Percentiles rank a stretch among this genome's conserved stretches.
phyloP scores from a whole-genome alignment of 2,113 vertebrate species.

The Emberiza fucata region DNA sequence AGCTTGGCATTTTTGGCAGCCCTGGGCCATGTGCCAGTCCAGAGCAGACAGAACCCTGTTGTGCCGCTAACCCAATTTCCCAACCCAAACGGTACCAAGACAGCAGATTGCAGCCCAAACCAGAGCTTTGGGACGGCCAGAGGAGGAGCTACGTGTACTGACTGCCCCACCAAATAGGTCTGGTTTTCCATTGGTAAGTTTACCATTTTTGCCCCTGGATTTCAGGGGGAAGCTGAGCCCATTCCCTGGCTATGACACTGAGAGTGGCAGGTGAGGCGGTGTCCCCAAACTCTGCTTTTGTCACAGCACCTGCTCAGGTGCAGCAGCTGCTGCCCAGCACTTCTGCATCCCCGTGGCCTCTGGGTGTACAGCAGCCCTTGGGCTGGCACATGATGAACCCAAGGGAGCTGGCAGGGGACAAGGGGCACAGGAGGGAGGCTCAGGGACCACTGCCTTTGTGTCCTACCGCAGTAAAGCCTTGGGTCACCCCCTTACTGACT shows the following conservation, averaged over 20 bases:
- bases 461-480: neutral
- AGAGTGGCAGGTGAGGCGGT: accelerated
- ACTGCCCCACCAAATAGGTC: neutral
- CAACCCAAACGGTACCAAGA: neutral
- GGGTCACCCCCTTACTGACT: neutral
- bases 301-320: neutral
- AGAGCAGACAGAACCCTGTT: neutral
- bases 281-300: neutral
- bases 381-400: neutral
- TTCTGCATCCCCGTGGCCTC: neutral
- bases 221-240: neutral
- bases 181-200: neutral
- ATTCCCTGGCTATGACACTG: neutral
- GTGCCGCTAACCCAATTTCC: neutral
- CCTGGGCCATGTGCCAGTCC: accelerated
- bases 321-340: neutral
- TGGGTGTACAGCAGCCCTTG: accelerated
- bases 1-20: accelerated
- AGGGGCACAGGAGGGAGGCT: accelerated
- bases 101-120: neutral
- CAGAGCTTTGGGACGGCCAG: neutral
- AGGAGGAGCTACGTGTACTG: neutral
- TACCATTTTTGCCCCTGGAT: neutral
- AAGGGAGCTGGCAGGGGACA: neutral
- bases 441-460: neutral